Evolutionary conservation across 2,888 invertebrate genomes (phyloP).

Genomic region (Helicoverpa assulta): DNA sequence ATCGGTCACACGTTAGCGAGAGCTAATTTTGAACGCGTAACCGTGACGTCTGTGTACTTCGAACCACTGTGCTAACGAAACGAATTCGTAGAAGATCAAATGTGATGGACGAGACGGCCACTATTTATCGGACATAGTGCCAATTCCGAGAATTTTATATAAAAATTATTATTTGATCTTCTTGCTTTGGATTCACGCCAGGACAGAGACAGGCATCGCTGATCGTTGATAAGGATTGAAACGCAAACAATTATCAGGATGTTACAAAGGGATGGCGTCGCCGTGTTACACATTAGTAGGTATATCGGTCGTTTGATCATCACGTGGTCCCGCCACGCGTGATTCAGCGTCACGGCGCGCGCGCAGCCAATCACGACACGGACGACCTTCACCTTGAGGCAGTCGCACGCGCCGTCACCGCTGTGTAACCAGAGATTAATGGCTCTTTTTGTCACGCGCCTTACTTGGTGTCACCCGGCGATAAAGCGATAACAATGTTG

Average conservation of each 20-base stretch:
- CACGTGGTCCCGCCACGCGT: constrained; percentile 67
- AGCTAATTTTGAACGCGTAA: constrained; percentile 36
- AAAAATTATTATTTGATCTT: constrained; percentile 32
- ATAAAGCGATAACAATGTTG: constrained; percentile 61
- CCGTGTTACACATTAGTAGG: constrained; percentile 42
- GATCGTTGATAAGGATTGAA: constrained; percentile 31
- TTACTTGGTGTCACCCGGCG: constrained; percentile 65
- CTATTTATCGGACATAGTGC: constrained; percentile 38
- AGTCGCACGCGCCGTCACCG: constrained; percentile 80
- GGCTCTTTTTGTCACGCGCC: constrained; percentile 79
- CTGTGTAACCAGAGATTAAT: constrained; percentile 78
- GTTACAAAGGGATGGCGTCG: constrained; percentile 49
- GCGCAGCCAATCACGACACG: constrained; percentile 67
- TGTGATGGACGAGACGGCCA: constrained; percentile 33
- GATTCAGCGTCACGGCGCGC: constrained; percentile 60
- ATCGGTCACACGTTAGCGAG: constrained; percentile 47
- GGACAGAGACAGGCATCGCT: constrained; percentile 10
- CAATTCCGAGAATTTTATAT: constrained; percentile 31
- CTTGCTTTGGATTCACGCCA: constrained; percentile 42
- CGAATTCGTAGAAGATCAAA: constrained; percentile 24
- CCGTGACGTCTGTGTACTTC: constrained; percentile 34
- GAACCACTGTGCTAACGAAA: constrained; percentile 28
- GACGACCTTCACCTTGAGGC: constrained; percentile 65
- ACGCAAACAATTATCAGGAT: constrained; percentile 37
- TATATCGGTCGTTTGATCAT: constrained; percentile 34